Evolutionary conservation across 1,140 invertebrate genomes (phyloP), one percentile per base, ranked within the genome.

Genomic region (Gryon sp.): DNA sequence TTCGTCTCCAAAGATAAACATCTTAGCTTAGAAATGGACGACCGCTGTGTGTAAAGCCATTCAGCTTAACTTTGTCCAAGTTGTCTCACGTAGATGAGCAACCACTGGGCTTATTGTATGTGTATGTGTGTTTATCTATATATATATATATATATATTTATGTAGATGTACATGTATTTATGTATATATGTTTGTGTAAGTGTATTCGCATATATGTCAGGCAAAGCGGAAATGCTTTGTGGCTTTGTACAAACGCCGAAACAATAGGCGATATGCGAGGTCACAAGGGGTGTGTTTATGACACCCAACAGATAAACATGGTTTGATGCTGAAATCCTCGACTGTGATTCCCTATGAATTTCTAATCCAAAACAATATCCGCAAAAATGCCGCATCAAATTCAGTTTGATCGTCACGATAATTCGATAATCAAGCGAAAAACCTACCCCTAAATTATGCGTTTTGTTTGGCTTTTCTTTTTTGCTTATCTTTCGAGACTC

Each of bases 261-360:
- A 87, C 85, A 87, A 87, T 86, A 73, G 79, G 52, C 45, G 43
- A 72, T 60, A 62, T 38, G 45, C 60, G 43, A 76, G 57, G 74
- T 65, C 70, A 75, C 79, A 80, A 80, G 78, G 80, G 82, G 74
- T 81, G 84, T 88, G 87, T 86, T 86, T 86, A 81, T 87, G 86
- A 87, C 87, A 87, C 81, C 72, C 57, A 72, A 48, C 73, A 82
- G 85, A 88, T 88, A 87, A 88, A 85, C 84, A 80, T 63, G 60
- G 46, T 59, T 78, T 63, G 77, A 80, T 80, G 55, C 53, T 77
- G 43, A 57, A 65, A 60, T 34, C 11, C 34, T 12, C 18, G 22
- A 1, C 63, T 79, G 78, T 79, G 53, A 76, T 72, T 78, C 59
- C 55, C 79, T 46, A 84, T 83, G 82, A 84, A 85, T 85, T 57